Evolutionary conservation across 37 sponge, comb jelly and placozoan genomes (phyloP).

Genomic region (Cliona cf. orientalis): DNA sequence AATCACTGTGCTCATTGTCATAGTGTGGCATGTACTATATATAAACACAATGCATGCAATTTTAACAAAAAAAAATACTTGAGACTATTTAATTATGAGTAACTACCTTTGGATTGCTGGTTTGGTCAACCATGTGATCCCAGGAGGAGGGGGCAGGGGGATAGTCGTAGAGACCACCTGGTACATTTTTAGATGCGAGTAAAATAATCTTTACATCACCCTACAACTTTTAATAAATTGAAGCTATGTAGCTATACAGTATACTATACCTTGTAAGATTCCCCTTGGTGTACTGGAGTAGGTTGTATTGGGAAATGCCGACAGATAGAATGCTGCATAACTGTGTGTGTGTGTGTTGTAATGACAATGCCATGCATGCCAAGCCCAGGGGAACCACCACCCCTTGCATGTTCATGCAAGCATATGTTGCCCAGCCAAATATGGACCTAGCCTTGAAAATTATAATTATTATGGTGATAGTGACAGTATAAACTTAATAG

Average conservation of each 20-base stretch:
- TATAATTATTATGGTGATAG: no score
- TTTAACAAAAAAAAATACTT: background rate
- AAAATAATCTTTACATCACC: no score
- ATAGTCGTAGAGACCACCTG: constrained; percentile 67
- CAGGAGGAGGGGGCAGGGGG: constrained; percentile 49
- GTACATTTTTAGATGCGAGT: background rate
- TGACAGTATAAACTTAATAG: no score
- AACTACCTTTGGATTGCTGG: constrained; percentile 43
- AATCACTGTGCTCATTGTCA: constrained; percentile 52
- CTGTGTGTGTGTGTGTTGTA: no score
- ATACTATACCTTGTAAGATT: constrained; percentile 40
- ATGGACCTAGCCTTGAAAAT: no score
- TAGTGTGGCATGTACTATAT: constrained; percentile 58
- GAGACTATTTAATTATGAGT: background rate
- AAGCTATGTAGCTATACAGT: background rate
- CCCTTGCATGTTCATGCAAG: no score
- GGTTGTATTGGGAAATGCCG: constrained; percentile 54
- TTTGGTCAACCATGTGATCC: constrained; percentile 58
- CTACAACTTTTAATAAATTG: background rate
- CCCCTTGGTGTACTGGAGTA: constrained; percentile 35
- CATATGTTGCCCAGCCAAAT: no score
- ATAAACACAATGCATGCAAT: background rate
- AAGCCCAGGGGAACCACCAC: no score
- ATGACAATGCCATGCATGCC: no score
- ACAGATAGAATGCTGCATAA: constrained; percentile 67